A percentile compares a stretch with the other conserved stretches of the same genome.
phyloP scores from a whole-genome alignment of 2,888 invertebrate genomes.

The Erebia palarica region DNA sequence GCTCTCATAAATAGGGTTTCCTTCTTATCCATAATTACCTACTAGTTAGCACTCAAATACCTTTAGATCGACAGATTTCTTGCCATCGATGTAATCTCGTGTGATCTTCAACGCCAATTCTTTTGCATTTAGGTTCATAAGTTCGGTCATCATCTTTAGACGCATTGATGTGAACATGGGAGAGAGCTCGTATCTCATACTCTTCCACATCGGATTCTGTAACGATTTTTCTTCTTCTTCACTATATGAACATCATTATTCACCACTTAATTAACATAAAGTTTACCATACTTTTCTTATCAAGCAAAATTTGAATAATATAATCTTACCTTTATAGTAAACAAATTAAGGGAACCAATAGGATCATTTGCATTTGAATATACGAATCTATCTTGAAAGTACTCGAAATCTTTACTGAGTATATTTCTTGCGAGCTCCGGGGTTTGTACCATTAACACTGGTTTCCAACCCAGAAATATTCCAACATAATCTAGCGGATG shows the following conservation, averaged over 20 bases:
- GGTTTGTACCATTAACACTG: constrained; percentile 59
- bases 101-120: constrained; percentile 60
- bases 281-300: too few relatives aligned
- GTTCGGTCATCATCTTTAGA: constrained; percentile 55
- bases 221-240: background rate
- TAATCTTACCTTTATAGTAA: constrained; percentile 58
- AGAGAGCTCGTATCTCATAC: constrained; percentile 59
- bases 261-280: too few relatives aligned
- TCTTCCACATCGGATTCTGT: constrained; percentile 64
- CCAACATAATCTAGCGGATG: constrained; percentile 58
- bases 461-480: constrained; percentile 59
- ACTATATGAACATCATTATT: too few relatives aligned
- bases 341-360: constrained; percentile 64
- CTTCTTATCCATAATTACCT: background rate
- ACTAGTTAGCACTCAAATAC: constrained; percentile 44
- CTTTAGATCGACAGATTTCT: constrained; percentile 58
- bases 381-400: constrained; percentile 59
- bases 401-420: constrained; percentile 57
- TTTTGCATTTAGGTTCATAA: constrained; percentile 65
- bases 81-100: constrained; percentile 55
- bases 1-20: too few relatives aligned
- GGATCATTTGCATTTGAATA: constrained; percentile 58
- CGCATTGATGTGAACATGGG: constrained; percentile 65
- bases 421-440: constrained; percentile 59
- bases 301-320: background rate